phyloP scores from a whole-genome alignment of 2,888 invertebrate species.

The Bimastos eiseni region DNA sequence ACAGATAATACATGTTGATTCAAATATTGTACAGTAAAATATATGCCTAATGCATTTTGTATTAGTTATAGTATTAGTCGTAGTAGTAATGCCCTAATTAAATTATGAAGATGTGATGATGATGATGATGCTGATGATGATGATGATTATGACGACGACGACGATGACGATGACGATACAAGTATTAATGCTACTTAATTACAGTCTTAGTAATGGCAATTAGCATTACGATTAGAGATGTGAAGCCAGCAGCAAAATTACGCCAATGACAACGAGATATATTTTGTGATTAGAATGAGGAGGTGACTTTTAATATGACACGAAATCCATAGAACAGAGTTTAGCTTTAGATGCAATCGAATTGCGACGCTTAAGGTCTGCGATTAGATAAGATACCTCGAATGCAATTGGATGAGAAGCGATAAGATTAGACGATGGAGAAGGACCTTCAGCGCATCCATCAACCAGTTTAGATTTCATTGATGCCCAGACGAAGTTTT shows the following conservation, averaged over 20 bases:
- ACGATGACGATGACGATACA: too few species aligned
- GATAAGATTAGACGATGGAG: neutral
- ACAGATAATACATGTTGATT: too few species aligned
- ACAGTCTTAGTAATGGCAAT: neutral
- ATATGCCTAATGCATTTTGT: too few species aligned
- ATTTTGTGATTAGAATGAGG: neutral
- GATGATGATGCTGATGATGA: too few species aligned
- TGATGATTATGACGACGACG: too few species aligned
- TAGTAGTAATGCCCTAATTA: too few species aligned
- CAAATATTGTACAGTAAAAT: too few species aligned
- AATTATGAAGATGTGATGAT: too few species aligned
- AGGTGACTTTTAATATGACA: neutral
- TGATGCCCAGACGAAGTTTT: neutral
- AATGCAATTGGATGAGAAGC: slow-evolving; percentile 13
- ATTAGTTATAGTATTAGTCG: too few species aligned
- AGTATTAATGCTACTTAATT: neutral
- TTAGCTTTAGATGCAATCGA: neutral
- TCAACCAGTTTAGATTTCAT: neutral
- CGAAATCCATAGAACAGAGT: neutral
- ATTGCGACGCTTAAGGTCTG: neutral
- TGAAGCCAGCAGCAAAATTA: neutral
- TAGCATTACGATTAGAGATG: neutral
- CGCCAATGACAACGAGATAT: neutral
- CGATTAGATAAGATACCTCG: neutral
- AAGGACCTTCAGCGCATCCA: neutral